phyloP scores from a whole-genome alignment of 2,888 invertebrate species.

The Aspidiotus destructor region DNA sequence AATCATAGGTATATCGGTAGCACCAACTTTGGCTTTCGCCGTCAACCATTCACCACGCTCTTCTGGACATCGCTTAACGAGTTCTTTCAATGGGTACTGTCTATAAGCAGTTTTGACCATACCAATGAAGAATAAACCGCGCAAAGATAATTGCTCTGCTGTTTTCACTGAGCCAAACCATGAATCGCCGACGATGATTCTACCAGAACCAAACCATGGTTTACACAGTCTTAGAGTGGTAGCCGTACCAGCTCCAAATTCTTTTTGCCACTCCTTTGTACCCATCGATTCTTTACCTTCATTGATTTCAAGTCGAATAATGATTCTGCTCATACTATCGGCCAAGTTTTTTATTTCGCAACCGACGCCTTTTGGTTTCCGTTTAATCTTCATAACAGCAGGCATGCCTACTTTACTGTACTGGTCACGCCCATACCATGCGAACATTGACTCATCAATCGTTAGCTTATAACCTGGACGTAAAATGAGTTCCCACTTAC shows the following conservation, averaged over 20 bases:
- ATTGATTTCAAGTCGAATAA: not conserved
- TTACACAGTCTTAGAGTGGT: not conserved
- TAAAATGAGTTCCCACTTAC: not conserved
- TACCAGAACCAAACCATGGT: no score
- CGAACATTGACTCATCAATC: not conserved
- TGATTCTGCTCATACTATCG: not conserved
- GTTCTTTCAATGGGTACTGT: not conserved
- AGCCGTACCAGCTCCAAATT: not conserved
- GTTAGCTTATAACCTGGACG: constrained; percentile 1
- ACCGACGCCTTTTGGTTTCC: constrained; percentile 6
- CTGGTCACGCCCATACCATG: not conserved
- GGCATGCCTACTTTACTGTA: no score
- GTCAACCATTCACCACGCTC: not conserved
- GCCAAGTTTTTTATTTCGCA: constrained; percentile 5
- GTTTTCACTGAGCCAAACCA: constrained; percentile 6
- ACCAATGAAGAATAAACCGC: not conserved
- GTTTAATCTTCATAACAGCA: not conserved
- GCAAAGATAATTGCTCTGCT: not conserved
- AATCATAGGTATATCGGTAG: not conserved
- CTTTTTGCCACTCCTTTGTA: not conserved
- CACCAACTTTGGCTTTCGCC: not conserved
- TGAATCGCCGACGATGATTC: constrained; percentile 1
- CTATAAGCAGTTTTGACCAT: constrained; percentile 4
- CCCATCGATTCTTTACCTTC: constrained; percentile 3
- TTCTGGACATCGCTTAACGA: not conserved